Conservation (phyloP, 2,888 invertebrate genomes). For the Eupithecia subfuscata region DNA sequence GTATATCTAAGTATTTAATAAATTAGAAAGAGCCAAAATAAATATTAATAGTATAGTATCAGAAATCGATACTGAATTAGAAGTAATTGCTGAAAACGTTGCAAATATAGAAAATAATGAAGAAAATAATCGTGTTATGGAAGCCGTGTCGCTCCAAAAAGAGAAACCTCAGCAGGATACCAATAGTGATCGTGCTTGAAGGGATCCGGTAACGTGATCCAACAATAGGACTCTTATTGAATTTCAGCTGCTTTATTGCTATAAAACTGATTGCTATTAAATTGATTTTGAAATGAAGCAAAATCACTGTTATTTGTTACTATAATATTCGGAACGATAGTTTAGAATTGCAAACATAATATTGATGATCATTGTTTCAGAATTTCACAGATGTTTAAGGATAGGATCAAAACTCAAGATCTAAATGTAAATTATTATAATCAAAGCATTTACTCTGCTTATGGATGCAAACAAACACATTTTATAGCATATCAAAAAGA, state of each 20-base stretch:
- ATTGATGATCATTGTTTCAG: neutral
- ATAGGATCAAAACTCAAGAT: conserved; percentile 9
- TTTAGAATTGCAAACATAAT: neutral
- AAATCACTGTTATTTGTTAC: neutral
- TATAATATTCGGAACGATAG: neutral
- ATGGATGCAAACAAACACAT: neutral
- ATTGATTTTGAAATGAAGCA: neutral
- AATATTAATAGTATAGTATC: neutral
- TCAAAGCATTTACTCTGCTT: conserved; percentile 4
- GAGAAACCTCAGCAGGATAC: conserved; percentile 1
- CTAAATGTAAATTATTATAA: conserved; percentile 20
- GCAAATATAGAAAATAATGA: neutral
- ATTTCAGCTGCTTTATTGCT: neutral
- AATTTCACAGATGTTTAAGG: neutral
- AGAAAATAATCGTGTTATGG: neutral
- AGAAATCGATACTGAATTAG: neutral
- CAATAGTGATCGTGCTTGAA: neutral
- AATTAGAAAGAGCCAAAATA: neutral
- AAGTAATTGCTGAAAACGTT: neutral
- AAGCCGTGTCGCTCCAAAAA: neutral
- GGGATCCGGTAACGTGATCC: conserved; percentile 1
- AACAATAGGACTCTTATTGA: neutral
- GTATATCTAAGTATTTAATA: too few relatives aligned
- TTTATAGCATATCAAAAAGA: conserved; percentile 2
- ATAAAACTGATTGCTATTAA: neutral